Percentiles rank a stretch among this genome's conserved stretches.
Evolutionary conservation across 1,140 invertebrate genomes (phyloP).

Genomic region (Leptestheria dahalacensis): DNA sequence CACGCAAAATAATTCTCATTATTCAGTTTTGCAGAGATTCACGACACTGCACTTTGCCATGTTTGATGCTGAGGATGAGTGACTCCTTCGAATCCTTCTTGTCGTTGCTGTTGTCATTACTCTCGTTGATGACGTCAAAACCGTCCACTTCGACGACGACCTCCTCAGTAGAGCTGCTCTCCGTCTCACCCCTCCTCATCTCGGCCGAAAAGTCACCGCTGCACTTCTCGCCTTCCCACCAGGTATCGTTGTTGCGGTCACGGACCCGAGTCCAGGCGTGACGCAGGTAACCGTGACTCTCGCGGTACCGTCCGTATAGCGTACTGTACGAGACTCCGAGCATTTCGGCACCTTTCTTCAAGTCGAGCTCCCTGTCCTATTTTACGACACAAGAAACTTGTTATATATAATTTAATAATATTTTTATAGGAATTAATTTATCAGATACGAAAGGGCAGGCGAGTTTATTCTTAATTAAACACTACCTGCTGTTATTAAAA

Average conservation of each 20-base stretch:
- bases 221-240: neutral
- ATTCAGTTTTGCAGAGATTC: neutral
- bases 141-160: conserved; percentile 5
- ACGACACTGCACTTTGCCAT: conserved; percentile 1
- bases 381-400: neutral
- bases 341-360: conserved; percentile 27
- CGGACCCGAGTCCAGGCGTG: conserved; percentile 33
- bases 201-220: neutral
- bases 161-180: conserved; percentile 1
- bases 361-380: conserved; percentile 13
- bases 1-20: no score
- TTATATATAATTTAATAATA: neutral
- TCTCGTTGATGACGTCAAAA: conserved; percentile 3
- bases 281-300: conserved; percentile 74
- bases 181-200: neutral
- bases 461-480: no score
- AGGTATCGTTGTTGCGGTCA: conserved; percentile 3
- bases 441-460: no score
- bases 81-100: neutral
- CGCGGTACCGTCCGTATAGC: conserved; percentile 67
- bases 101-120: neutral
- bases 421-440: neutral
- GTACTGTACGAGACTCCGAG: conserved; percentile 77
- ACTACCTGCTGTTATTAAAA: neutral
- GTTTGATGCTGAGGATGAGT: conserved; percentile 6